These are phyloP conservation scores for Chaetodon trifasciatus DNA, from an alignment of 2,797 vertebrate species.

Conservation along the genomic window DNA sequence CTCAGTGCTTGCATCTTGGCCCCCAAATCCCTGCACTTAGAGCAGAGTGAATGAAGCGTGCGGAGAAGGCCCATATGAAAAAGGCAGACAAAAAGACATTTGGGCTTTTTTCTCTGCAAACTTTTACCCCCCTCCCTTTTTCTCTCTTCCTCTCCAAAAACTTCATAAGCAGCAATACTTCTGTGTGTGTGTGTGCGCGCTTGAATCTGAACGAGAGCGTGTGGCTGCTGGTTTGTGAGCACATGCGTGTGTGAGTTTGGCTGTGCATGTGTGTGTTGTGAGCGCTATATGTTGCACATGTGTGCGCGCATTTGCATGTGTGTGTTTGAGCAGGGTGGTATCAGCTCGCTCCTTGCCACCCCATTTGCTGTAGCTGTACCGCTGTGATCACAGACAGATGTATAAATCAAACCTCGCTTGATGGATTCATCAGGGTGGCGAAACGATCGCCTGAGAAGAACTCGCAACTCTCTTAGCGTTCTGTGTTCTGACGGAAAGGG, in stretches of 20 bases:
- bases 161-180: conserved; percentile 71
- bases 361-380: conserved; percentile 99
- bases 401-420: conserved; percentile 99
- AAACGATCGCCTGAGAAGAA: conserved; percentile 92
- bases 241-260: conserved; percentile 37
- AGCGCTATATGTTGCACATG: conserved; percentile 69
- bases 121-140: conserved; percentile 81
- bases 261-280: conserved; percentile 42
- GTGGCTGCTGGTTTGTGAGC: conserved; percentile 55
- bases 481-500: conserved; percentile 97
- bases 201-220: conserved; percentile 35
- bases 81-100: conserved; percentile 70
- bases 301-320: conserved; percentile 68
- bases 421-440: conserved; percentile 99
- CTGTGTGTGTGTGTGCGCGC: conserved; percentile 64
- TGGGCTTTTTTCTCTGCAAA: conserved; percentile 77
- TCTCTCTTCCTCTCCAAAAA: conserved; percentile 79
- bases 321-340: conserved; percentile 84
- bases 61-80: conserved; percentile 75
- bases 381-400: conserved; percentile 99
- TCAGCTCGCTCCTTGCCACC: conserved; percentile 94
- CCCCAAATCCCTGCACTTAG: conserved; percentile 75
- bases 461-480: conserved; percentile 95
- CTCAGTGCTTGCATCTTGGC: conserved; percentile 74
- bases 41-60: conserved; percentile 78